Percentiles rank a stretch among this genome's conserved stretches.
phyloP scores from a whole-genome alignment of 1,140 invertebrate species.

The Caenorhabditis remanei region DNA sequence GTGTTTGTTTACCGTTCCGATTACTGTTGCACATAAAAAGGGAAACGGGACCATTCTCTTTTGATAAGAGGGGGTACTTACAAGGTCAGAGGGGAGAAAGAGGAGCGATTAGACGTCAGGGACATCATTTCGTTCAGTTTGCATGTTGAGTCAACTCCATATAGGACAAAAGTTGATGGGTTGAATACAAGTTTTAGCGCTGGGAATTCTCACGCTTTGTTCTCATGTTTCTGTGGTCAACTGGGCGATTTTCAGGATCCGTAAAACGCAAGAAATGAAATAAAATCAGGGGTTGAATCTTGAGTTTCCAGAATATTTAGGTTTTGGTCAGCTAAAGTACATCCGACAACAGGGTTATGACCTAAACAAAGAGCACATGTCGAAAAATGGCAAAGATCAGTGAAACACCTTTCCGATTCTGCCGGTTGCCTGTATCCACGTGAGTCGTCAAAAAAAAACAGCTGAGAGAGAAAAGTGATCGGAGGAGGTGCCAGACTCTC shows the following conservation, averaged over 20 bases:
- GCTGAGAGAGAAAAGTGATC: constrained; percentile 15
- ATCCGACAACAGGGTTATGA: too few relatives aligned
- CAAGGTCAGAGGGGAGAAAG: background rate
- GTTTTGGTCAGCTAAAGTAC: too few relatives aligned
- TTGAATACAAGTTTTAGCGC: too few relatives aligned
- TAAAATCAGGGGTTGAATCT: too few relatives aligned
- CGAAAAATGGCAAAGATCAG: constrained; percentile 5
- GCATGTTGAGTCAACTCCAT: too few relatives aligned
- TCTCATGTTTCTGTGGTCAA: too few relatives aligned
- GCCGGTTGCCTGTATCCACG: background rate
- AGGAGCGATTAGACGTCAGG: background rate
- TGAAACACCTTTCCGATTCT: constrained; percentile 12
- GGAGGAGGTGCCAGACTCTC: constrained; percentile 11
- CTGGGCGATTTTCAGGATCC: too few relatives aligned
- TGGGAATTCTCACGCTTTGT: too few relatives aligned
- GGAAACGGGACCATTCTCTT: background rate
- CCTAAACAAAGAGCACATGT: background rate
- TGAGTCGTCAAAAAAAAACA: background rate
- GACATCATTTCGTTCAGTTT: too few relatives aligned
- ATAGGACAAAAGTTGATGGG: too few relatives aligned
- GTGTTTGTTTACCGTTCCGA: constrained; percentile 37
- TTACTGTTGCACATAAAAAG: constrained; percentile 1
- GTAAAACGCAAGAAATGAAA: too few relatives aligned
- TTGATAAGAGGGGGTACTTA: constrained; percentile 5
- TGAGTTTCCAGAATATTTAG: too few relatives aligned